phyloP scores from a whole-genome alignment of 1,140 invertebrate species.

The Mamestra configurata region DNA sequence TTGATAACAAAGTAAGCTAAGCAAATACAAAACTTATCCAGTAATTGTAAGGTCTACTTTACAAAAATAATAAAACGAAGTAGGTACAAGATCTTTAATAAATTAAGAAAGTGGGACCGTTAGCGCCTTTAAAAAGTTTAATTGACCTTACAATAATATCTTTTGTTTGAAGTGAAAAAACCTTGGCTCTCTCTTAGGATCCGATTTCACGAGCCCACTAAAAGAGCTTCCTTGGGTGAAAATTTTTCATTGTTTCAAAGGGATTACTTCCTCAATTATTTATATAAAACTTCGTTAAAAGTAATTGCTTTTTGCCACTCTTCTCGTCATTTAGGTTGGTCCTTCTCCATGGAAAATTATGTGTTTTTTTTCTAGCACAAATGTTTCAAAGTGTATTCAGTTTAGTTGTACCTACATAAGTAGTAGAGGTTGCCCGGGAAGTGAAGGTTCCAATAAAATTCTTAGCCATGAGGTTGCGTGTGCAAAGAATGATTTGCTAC shows the following conservation, averaged over 20 bases:
- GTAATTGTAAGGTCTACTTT: not conserved
- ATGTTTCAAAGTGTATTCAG: too few species aligned
- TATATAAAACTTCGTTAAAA: conserved; percentile 44
- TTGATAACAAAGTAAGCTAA: not conserved
- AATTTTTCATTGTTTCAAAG: conserved; percentile 70
- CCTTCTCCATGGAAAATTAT: not conserved
- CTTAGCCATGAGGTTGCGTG: too few species aligned
- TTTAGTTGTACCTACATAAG: too few species aligned
- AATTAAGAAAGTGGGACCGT: conserved; percentile 58
- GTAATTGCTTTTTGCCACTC: conserved; percentile 11
- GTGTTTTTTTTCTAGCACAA: too few species aligned
- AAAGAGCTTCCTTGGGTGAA: conserved; percentile 51
- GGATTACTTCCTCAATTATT: conserved; percentile 63
- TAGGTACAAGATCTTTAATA: conserved; percentile 37
- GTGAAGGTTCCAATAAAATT: too few species aligned
- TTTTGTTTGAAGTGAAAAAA: conserved; percentile 69
- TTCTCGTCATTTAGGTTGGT: conserved; percentile 1
- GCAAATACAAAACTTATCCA: not conserved
- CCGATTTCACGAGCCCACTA: conserved; percentile 53
- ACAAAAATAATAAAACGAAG: conserved; percentile 16
- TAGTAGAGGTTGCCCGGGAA: too few species aligned
- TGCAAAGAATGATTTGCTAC: too few species aligned
- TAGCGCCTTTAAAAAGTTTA: conserved; percentile 74
- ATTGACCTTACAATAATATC: conserved; percentile 77
- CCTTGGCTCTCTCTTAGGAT: conserved; percentile 60